These are phyloP conservation scores for Nineta flava DNA, from an alignment of 2,888 invertebrate species.

Conservation along the genomic window DNA sequence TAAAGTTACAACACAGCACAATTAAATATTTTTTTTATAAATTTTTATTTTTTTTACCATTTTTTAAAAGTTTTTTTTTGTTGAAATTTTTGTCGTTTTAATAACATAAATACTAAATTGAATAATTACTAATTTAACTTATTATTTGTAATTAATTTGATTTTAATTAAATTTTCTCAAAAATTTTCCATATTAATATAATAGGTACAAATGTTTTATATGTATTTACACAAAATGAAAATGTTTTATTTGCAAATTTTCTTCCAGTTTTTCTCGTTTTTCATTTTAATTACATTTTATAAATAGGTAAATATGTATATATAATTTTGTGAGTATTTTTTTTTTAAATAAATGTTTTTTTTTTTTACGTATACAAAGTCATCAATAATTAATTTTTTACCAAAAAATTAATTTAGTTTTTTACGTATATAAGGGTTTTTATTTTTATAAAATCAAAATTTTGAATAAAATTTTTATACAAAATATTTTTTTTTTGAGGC, in stretches of 20 bases:
- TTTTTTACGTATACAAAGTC: background rate
- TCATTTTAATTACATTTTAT: too few species aligned
- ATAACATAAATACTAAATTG: conserved; percentile 3
- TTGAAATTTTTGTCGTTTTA: too few species aligned
- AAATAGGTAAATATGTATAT: too few species aligned
- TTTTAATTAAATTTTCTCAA: too few species aligned
- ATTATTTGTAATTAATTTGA: background rate
- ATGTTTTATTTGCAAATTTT: too few species aligned
- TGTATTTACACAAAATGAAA: too few species aligned
- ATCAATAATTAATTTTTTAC: background rate
- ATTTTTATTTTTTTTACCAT: conserved; percentile 10
- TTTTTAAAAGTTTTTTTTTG: too few species aligned
- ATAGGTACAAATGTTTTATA: background rate
- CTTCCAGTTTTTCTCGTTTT: too few species aligned
- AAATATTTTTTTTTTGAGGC: background rate
- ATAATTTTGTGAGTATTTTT: too few species aligned
- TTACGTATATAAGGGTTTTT: background rate
- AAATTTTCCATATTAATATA: background rate
- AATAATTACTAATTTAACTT: conserved; percentile 3
- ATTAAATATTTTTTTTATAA: conserved; percentile 29
- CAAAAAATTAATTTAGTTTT: background rate
- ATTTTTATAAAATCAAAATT: background rate
- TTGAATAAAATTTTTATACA: background rate
- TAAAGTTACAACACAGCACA: conserved; percentile 33
- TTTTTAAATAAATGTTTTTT: background rate